Conservation (phyloP, 2,888 invertebrate species). For the Neoaliturus tenellus region DNA sequence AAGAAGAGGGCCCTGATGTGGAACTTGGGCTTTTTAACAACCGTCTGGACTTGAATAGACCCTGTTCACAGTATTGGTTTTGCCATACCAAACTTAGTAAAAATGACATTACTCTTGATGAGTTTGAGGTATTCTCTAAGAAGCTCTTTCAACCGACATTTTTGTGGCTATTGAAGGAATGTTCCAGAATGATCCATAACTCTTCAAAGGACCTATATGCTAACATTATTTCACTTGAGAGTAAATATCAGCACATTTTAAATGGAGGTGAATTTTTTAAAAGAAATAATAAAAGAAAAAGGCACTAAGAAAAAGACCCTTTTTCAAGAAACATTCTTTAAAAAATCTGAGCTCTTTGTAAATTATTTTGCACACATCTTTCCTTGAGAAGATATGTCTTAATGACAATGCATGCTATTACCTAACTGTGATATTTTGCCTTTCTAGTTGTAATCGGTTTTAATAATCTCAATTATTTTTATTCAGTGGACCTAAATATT, state of each 20-base stretch:
- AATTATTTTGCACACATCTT: no score
- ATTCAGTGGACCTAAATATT: no score
- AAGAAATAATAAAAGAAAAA: background rate
- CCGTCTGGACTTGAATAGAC: background rate
- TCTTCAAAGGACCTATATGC: slow-evolving; percentile 70
- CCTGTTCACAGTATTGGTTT: slow-evolving; percentile 42
- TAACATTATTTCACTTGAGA: slow-evolving; percentile 68
- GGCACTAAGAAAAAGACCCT: background rate
- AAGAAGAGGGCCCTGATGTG: background rate
- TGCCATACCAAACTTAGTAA: slow-evolving; percentile 32
- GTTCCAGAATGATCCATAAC: slow-evolving; percentile 70
- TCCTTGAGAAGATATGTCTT: no score
- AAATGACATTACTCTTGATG: slow-evolving; percentile 34
- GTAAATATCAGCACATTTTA: slow-evolving; percentile 22
- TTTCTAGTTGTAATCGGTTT: no score
- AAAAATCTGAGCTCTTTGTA: no score
- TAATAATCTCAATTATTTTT: no score
- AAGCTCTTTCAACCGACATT: slow-evolving; percentile 70
- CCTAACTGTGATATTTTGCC: no score
- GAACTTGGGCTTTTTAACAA: background rate
- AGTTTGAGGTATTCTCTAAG: slow-evolving; percentile 44
- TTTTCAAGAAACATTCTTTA: no score
- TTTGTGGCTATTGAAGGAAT: slow-evolving; percentile 71
- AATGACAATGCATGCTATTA: no score
- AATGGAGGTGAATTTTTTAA: background rate